Evolutionary conservation across 2,888 invertebrate species (phyloP), one percentile per base, ranked within the genome.

Genomic region (Pristionchus fissidentatus): DNA sequence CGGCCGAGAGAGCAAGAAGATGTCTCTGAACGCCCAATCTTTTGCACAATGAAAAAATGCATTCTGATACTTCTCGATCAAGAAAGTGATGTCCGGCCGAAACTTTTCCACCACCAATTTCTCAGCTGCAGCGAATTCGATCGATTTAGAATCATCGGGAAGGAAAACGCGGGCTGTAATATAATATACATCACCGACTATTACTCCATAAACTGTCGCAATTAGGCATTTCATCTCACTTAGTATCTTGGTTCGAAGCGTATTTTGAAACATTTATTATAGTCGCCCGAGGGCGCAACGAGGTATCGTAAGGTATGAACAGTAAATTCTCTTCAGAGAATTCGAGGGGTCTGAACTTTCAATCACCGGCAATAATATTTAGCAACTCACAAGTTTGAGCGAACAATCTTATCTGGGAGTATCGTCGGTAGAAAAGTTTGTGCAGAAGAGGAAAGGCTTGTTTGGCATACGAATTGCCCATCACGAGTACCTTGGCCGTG

Each of bases 381-480:
- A n/a, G 0, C 7, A 3, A 66, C 83, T 38, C 38, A 83, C 83
- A 49, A 29, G 70, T 83, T 19, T 19, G 41, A 0, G 83, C 52
- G 83, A 70, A 73, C 83, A 83, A 35, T 1, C 83, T 35, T 41
- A 83, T 57, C 19, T 73, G 35, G 22, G 49, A 38, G 29, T 55
- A 83, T 1, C 83, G 70, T 22, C 83, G 70, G 2, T 32, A 52
- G 41, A 83, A 83, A 19, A 83, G 52, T 22, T 29, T n/a, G 26
- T 57, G 70, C 2, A 83, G 70, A 13, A 55, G 29, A 2, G 70
- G 83, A 43, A 52, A 83, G 49, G 83, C 83, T 1, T 73, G 32
- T 22, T 83, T 73, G 3, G 35, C 83, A 26, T 83, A 83, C 38
- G 83, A 83, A n/a, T 83, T 83, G n/a, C 83, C 83, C 13, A 73